These are phyloP conservation scores for Melanostigma gelatinosum DNA, from an alignment of 2,113 vertebrate species.

Conservation along the genomic window DNA sequence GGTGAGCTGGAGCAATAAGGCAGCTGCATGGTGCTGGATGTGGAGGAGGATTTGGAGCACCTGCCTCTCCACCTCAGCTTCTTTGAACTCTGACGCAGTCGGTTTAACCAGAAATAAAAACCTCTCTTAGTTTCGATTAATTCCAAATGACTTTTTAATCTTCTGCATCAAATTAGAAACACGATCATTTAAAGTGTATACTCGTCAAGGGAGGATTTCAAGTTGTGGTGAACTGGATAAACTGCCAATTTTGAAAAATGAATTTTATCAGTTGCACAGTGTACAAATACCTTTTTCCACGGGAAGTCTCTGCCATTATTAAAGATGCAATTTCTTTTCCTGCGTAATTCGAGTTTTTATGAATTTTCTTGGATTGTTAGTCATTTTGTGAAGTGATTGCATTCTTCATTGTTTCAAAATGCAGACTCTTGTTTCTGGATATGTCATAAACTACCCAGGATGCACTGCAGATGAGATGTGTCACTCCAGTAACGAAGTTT, in stretches of 20 bases:
- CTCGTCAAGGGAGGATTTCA: background rate
- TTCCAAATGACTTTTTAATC: background rate
- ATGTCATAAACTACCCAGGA: background rate
- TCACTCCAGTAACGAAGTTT: background rate
- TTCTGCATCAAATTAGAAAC: background rate
- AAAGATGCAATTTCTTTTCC: background rate
- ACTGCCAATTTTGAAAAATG: background rate
- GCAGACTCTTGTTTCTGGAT: background rate
- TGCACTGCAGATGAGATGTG: background rate
- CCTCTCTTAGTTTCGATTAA: background rate
- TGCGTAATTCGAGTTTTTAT: no score
- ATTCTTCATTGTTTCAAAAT: background rate
- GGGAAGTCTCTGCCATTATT: background rate
- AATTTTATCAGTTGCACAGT: background rate
- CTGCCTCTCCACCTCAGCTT: slow-evolving; percentile 14
- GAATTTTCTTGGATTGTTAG: background rate
- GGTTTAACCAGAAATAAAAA: background rate
- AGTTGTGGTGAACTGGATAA: background rate
- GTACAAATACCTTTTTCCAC: background rate
- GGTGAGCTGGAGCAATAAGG: slow-evolving; percentile 8
- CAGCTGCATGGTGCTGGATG: slow-evolving; percentile 29
- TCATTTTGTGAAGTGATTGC: background rate
- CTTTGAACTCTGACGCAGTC: background rate
- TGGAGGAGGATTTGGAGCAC: slow-evolving; percentile 20
- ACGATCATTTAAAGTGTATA: background rate